Base-by-base conservation (phyloP, 2,888 invertebrate species). In the Colletes collaris region DNA sequence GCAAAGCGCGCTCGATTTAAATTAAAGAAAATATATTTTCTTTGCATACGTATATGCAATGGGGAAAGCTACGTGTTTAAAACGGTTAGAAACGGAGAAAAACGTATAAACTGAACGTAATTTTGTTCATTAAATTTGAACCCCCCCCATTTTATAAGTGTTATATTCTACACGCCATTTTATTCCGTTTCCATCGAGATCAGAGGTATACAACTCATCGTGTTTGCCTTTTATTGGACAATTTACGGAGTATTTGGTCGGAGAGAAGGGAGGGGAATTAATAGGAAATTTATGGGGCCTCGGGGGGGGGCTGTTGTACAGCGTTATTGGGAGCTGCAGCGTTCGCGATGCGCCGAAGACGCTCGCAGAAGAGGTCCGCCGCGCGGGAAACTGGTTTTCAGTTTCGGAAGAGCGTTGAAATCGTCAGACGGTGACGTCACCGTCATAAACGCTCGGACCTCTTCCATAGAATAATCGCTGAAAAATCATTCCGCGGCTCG, bases 351-450 rank as follows among this genome's bases (percentile, higher is more conserved):
- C 69, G 83, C 81, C 76, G 19, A 64, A 76, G 85, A 83, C 85
- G 66, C 27, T 19, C 40, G 53, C 77, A 76, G 79, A 82, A 68
- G 68, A 70, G 72, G 46, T 46, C 69, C 35, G 56, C 68, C 50
- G 71, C 76, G 79, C 85, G 87, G 89, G 88, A 90, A 91, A 91
- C 91, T 89, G 91, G 91, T 91, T 91, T 89, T 87, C 85, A 84
- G 86, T 89, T 90, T 90, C 86, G 87, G 89, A 88, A 88, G 88
- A 89, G 89, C 85, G 87, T 88, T 86, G 85, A 89, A 90, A 91
- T 91, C 88, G 89, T 87, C 89, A 90, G 91, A 91, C 91, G 86
- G 78, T 91, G 91, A 91, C 91, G 91, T 91, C 91, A 91, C 74
- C 86, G 66, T 76, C 79, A 80, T 84, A 86, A 83, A 83, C 67